Evolutionary conservation across 1,140 invertebrate genomes (phyloP).

Genomic region (Zaprionus vittiger): DNA sequence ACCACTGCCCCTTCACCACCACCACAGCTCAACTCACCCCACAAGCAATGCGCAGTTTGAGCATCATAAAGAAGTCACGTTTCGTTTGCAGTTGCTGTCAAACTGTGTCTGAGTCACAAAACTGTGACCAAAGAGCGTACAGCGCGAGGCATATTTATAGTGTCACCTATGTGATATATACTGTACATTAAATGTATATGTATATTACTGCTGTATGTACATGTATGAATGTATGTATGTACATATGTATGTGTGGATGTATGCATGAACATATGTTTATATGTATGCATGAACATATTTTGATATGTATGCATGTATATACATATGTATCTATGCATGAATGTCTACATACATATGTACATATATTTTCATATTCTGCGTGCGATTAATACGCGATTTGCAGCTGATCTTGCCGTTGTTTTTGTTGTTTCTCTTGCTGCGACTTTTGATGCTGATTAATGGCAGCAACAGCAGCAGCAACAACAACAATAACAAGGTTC

Average conservation of each 20-base stretch:
- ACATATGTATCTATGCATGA: neutral
- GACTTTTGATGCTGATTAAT: constrained; percentile 46
- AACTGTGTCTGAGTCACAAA: constrained; percentile 36
- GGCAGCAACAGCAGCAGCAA: constrained; percentile 20
- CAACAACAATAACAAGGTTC: constrained; percentile 24
- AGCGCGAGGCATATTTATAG: neutral
- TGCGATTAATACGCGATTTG: constrained; percentile 14
- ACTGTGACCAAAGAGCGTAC: constrained; percentile 4
- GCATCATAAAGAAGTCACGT: constrained; percentile 21
- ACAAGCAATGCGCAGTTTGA: constrained; percentile 12
- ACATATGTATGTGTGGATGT: neutral
- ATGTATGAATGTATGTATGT: neutral
- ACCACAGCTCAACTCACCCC: neutral
- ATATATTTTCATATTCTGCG: neutral
- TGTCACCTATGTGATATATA: neutral
- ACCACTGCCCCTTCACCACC: neutral
- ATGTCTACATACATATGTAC: neutral
- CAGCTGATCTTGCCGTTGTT: constrained; percentile 3
- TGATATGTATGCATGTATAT: neutral
- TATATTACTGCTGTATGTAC: too few relatives aligned
- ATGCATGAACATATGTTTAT: too few relatives aligned
- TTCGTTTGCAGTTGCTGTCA: constrained; percentile 14
- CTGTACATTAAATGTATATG: neutral
- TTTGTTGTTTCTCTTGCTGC: neutral
- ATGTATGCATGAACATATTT: neutral